A percentile compares a stretch with the other conserved stretches of the same genome.
phyloP scores from a whole-genome alignment of 2,113 vertebrate genomes.

The Emydura subglobosa region DNA sequence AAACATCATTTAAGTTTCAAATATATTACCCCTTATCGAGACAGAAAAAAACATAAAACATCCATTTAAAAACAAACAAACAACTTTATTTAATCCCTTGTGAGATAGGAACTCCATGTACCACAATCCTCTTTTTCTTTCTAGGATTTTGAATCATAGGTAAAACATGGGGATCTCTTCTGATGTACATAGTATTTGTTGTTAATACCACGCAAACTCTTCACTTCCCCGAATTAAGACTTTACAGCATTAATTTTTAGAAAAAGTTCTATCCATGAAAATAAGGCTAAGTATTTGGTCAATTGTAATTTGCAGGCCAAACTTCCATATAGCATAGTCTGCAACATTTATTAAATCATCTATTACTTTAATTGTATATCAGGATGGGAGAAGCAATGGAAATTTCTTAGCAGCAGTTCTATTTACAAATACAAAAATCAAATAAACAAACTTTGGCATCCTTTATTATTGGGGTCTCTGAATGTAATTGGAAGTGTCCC shows the following conservation, averaged over 20 bases:
- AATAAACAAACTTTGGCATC: no score
- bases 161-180: background rate
- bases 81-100: background rate
- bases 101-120: background rate
- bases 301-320: background rate
- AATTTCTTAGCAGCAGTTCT: background rate
- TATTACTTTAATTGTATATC: background rate
- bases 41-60: background rate
- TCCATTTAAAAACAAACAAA: background rate
- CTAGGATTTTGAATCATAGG: background rate
- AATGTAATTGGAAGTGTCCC: no score
- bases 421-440: no score
- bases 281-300: background rate
- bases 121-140: background rate
- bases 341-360: background rate
- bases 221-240: background rate
- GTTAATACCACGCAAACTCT: background rate
- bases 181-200: background rate
- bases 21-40: background rate
- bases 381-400: background rate
- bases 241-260: background rate
- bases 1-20: background rate
- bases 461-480: no score
- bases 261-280: background rate
- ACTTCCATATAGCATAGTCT: rapidly evolving